Evolutionary conservation across 2,113 vertebrate species (phyloP), one percentile per base, ranked within the genome.

Genomic region (Centropus bengalensis): DNA sequence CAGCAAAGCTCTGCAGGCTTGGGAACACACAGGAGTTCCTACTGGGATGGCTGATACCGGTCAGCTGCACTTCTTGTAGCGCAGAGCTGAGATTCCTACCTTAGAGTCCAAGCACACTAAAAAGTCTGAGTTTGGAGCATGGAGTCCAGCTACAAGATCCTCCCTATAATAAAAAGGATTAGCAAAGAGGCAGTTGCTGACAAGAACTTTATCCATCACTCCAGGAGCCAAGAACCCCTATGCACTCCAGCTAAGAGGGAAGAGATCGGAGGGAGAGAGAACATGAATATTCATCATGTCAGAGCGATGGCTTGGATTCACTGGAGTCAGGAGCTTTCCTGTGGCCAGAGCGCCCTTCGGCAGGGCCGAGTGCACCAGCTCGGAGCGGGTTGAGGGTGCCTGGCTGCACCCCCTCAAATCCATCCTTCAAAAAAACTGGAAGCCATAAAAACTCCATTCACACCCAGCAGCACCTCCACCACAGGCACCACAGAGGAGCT

Each of bases 181-280:
- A 96, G 76, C 79, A 69, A 69, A 66, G 22, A 91, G 70, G 47
- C 71, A 83, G 82, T 2, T 93, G 96, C 83, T 93, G 93, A 94
- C 91, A 94, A 85, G 84, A 94, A 70, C 70, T 91, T 89, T 68
- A 92, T 75, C 77, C 88, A 32, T 18, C 9, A 10, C 51, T 45
- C 78, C 1, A 10, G 6, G 24, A 84, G 94, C 91, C 94, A 93
- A 94, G 91, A 69, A 16, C 1, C 8, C 30, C 67, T 5, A 23
- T 64, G 54, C 84, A n/a, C 87, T 58, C 23, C n/a, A 1, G 73
- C 80, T 83, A 66, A 14, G 30, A 44, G 51, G 67, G 69, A 66
- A 24, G 70, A 17, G 81, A 47, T 1, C 5, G 81, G 67, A 93
- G 18, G 75, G 23, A 86, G 71, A 0, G 1, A 74, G 63, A 2